Evolutionary conservation across 2,888 invertebrate genomes (phyloP).

Genomic region (Fragum sueziense): DNA sequence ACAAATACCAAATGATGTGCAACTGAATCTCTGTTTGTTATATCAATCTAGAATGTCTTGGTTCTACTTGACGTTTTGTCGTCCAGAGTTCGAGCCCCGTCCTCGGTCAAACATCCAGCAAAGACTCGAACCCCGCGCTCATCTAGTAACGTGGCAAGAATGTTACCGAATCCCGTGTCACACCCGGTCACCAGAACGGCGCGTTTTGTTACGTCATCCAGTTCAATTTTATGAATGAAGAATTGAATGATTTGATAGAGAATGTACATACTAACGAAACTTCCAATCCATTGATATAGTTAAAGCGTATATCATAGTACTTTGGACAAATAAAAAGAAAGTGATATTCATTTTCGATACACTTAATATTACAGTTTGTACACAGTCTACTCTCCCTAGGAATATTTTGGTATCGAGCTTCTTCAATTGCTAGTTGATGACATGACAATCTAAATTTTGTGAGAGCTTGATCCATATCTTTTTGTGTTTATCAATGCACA

Average conservation of each 20-base stretch:
- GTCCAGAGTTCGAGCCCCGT: conserved; percentile 54
- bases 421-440: too few relatives aligned
- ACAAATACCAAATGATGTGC: conserved; percentile 49
- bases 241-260: background rate
- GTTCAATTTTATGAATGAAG: conserved; percentile 8
- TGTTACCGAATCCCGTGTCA: conserved; percentile 70
- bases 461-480: too few relatives aligned
- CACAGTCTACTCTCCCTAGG: too few relatives aligned
- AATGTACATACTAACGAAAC: background rate
- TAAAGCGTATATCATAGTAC: too few relatives aligned
- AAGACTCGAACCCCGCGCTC: conserved; percentile 64
- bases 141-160: conserved; percentile 64
- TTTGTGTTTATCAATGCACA: too few relatives aligned
- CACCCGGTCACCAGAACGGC: conserved; percentile 72
- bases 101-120: conserved; percentile 64
- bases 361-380: too few relatives aligned
- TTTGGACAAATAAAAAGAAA: too few relatives aligned
- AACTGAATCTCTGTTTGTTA: conserved; percentile 58
- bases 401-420: too few relatives aligned
- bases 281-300: background rate
- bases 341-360: too few relatives aligned
- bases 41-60: conserved; percentile 58
- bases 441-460: too few relatives aligned
- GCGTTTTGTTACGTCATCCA: conserved; percentile 32
- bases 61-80: conserved; percentile 49